Base-by-base conservation (phyloP, 2,888 invertebrate genomes). In the Acrobasis repandana region DNA sequence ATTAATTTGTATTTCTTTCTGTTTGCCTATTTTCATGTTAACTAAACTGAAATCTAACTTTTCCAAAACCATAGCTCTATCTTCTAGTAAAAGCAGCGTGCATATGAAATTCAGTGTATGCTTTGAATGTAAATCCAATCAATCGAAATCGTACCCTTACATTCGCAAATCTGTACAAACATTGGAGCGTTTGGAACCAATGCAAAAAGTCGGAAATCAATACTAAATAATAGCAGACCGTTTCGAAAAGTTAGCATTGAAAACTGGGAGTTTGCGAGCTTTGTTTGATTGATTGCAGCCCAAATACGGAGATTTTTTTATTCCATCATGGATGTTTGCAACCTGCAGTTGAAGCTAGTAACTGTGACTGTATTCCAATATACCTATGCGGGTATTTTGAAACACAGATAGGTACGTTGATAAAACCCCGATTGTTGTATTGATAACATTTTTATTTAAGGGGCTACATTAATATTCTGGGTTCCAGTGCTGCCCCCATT, bases 251-350 rank as follows among this genome's bases (percentile, higher is more conserved):
- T 88, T 86, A 81, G 85, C 86, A 82, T 83, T 84, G 78, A 79
- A 78, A 74, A 72, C 80, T 72, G 78, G 75, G 73, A 79, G 76
- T 73, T 76, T 75, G 54, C 79, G 72, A 74, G 86, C 84, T 83
- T 84, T 88, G 86, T 90, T 86, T 88, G 90, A 90, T 87, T 88
- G 90, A 90, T 89, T 88, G 90, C 86, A 84, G 85, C 79, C 82
- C 87, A 88, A 88, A 88, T 85, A 88, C 65, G 67, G 75, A 66
- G 73, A 75, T 83, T 85, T 87, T n/a, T 87, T 87, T 83, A 84
- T 83, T 85, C 82, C 76, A 80, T 83, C 80, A 76, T 74, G 70
- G 70, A 69, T 87, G 80, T 86, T 88, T 86, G 77, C 49, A 62
- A 60, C 33, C 46, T 15, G 49, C 15, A 43, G 28, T 50, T 54